phyloP scores from a whole-genome alignment of 2,888 invertebrate genomes.

The Drosophila borborema region DNA sequence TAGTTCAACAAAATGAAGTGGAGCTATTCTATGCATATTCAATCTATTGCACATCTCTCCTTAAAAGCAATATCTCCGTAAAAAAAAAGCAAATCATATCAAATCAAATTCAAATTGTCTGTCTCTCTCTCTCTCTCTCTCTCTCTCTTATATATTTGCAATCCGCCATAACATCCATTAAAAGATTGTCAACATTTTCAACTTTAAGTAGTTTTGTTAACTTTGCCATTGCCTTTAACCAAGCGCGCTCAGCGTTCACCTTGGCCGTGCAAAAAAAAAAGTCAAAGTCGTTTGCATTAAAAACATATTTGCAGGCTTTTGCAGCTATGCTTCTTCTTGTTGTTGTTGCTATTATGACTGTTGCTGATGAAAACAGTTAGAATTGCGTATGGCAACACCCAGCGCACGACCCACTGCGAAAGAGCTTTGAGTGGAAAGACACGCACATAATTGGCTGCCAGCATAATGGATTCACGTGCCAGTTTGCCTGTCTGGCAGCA shows the following conservation, averaged over 20 bases:
- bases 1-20: neutral
- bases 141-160: neutral
- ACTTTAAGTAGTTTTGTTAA: constrained; percentile 5
- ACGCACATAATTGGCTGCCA: constrained; percentile 79
- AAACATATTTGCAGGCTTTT: constrained; percentile 70
- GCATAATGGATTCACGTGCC: constrained; percentile 76
- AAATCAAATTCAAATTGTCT: neutral
- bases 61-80: neutral
- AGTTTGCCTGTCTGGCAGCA: constrained; percentile 48
- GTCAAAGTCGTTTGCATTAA: constrained; percentile 74
- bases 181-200: neutral
- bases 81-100: neutral
- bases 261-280: constrained; percentile 65
- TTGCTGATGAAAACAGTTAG: constrained; percentile 46
- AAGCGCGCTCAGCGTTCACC: constrained; percentile 66
- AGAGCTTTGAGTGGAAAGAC: constrained; percentile 54
- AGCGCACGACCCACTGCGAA: neutral
- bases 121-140: neutral
- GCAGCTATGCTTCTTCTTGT: neutral
- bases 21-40: too few species aligned
- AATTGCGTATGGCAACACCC: constrained; percentile 30
- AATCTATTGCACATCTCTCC: too few species aligned
- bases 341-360: constrained; percentile 28
- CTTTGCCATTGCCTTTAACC: neutral
- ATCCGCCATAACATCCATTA: neutral